A percentile compares a stretch with the other conserved stretches of the same genome.
Conservation (phyloP, 92 coral and sea anemone species). For the Parazoanthus atlanticus region DNA sequence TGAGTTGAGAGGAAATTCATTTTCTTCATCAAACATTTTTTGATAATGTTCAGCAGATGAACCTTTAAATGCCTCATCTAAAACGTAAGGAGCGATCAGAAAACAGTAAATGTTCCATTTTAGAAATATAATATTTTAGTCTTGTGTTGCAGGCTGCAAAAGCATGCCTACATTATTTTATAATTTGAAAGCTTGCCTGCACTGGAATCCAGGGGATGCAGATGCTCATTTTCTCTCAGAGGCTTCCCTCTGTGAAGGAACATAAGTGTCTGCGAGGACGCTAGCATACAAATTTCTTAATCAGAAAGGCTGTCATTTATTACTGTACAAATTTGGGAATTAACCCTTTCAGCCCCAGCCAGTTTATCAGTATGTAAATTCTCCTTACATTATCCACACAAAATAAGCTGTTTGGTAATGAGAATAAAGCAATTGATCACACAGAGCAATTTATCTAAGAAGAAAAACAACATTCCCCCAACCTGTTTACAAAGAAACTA, state of each 20-base stretch:
- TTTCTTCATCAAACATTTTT: constrained; percentile 14
- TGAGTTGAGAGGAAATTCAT: neutral
- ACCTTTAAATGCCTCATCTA: constrained; percentile 38
- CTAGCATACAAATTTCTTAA: neutral
- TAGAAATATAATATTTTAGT: constrained; percentile 1
- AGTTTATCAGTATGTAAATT: too few relatives aligned
- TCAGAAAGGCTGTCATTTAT: neutral
- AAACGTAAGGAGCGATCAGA: constrained; percentile 42
- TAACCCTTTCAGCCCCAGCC: too few relatives aligned
- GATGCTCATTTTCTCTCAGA: too few relatives aligned
- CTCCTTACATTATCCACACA: too few relatives aligned
- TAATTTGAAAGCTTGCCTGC: too few relatives aligned
- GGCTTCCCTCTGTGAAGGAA: neutral
- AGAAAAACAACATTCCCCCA: too few relatives aligned
- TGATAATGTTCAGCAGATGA: constrained; percentile 15
- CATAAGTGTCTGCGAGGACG: neutral
- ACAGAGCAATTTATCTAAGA: too few relatives aligned
- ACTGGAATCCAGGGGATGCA: too few relatives aligned
- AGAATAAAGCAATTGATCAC: too few relatives aligned
- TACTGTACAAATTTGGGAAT: neutral
- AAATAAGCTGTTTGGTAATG: too few relatives aligned
- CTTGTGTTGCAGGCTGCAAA: neutral
- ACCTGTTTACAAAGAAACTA: too few relatives aligned
- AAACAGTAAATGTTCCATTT: constrained; percentile 23
- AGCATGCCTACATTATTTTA: too few relatives aligned